Evolutionary conservation across 2,113 vertebrate species (phyloP), one percentile per base, ranked within the genome.

Genomic region (Crocuta crocuta): DNA sequence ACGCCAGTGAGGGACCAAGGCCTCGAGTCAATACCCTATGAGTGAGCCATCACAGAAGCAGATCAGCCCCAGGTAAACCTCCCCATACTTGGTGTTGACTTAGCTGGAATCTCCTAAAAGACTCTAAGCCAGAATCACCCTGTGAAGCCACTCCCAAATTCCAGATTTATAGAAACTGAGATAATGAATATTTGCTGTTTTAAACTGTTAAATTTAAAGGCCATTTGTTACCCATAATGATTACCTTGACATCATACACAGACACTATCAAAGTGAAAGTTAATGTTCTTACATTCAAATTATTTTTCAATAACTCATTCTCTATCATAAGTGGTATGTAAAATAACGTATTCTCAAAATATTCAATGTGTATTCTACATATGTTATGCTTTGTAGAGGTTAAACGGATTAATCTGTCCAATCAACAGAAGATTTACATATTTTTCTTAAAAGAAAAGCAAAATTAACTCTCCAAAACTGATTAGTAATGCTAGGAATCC

Each of bases 271-370:
- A 91, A 50, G 35, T 61, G 0, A 43, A 90, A 89, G 61, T 53
- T 90, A 76, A 53, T 84, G 19, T 65, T 87, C 35, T 85, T 35
- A 86, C 82, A 78, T 55, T 90, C 53, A 66, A 45, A 82, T 89
- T 91, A 21, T n/a, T 91, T 97, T 87, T 91, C 39, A 80, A 10
- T 39, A 88, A 76, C 1, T 0, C 1, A 23, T 88, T 96, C 26
- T 23, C 2, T 65, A 50, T 63, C 23, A 82, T 28, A 94, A 88
- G 3, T 93, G 31, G 85, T 43, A 33, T 19, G 80, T 87, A 86
- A 89, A 95, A 70, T 92, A 91, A 53, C 26, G 61, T 82, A 79
- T 76, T 83, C 45, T 95, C 23, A 86, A 93, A 74, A 65, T 97
- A 9, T 80, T 87, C 10, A 45, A 16, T 48, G 1, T 92, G 19